Conservation (phyloP, 2,113 vertebrate species). For the Rhinoderma darwinii region DNA sequence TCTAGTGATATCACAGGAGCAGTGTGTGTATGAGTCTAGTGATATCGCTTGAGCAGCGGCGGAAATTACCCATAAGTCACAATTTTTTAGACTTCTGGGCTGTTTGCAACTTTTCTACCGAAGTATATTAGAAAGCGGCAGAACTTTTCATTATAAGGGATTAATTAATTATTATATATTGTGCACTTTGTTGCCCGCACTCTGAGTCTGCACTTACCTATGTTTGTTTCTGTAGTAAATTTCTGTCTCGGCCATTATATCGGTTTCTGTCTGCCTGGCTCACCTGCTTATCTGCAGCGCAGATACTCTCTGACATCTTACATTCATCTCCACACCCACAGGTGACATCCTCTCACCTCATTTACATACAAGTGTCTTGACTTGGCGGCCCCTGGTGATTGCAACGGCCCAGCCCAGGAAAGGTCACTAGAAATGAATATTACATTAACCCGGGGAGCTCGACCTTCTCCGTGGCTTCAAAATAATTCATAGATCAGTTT, state of each 20-base stretch:
- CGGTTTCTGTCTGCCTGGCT: background rate
- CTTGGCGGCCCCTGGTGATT: background rate
- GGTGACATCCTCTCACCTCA: background rate
- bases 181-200: too few relatives aligned
- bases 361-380: conserved; percentile 17
- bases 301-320: background rate
- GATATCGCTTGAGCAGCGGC: background rate
- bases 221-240: background rate
- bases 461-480: background rate
- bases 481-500: background rate
- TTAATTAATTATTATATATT: too few relatives aligned
- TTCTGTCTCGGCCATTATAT: background rate
- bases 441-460: conserved; percentile 12
- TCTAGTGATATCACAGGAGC: too few relatives aligned
- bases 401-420: background rate
- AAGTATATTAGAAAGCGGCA: background rate
- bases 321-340: background rate
- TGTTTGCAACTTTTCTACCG: too few relatives aligned
- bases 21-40: background rate
- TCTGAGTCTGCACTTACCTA: background rate
- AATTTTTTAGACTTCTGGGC: too few relatives aligned
- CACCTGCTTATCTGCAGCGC: background rate
- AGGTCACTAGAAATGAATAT: conserved; percentile 9
- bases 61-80: too few relatives aligned
- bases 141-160: background rate